These are phyloP conservation scores for Cheilosia pagana DNA, from an alignment of 2,888 invertebrate genomes.

Conservation along the genomic window DNA sequence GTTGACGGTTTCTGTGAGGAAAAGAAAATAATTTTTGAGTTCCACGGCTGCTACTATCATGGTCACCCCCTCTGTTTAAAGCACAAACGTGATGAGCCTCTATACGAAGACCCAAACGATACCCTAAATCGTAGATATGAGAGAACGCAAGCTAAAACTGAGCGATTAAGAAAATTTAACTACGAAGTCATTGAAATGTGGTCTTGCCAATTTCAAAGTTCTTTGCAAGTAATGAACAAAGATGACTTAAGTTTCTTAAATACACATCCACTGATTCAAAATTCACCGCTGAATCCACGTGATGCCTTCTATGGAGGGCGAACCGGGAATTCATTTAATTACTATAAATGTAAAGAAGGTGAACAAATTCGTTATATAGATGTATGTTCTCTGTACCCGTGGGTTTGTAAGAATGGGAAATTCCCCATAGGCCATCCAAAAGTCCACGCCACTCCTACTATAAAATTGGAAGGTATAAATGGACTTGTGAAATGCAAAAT, in stretches of 20 bases:
- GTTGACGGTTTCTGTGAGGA: not conserved
- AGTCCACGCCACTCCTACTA: not conserved
- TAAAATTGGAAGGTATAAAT: too few relatives aligned
- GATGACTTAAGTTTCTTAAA: not conserved
- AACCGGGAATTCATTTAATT: too few relatives aligned
- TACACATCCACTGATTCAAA: not conserved
- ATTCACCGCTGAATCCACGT: not conserved
- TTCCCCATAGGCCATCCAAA: conserved; percentile 3
- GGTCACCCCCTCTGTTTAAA: too few relatives aligned
- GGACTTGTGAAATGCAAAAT: conserved; percentile 34
- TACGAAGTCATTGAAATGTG: not conserved
- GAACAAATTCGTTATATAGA: conserved; percentile 77
- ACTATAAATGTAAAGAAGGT: not conserved
- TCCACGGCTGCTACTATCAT: too few relatives aligned
- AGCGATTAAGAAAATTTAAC: too few relatives aligned
- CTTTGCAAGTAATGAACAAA: not conserved
- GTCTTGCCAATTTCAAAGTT: conserved; percentile 35
- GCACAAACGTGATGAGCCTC: too few relatives aligned
- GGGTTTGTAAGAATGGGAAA: conserved; percentile 61
- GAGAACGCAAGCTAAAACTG: too few relatives aligned
- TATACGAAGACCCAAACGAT: too few relatives aligned
- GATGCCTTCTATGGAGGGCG: conserved; percentile 8
- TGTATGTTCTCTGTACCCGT: conserved; percentile 78
- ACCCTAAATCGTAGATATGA: too few relatives aligned
- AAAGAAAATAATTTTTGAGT: not conserved